Conservation (phyloP, 2,888 invertebrate genomes). For the Aricia artaxerxes region DNA sequence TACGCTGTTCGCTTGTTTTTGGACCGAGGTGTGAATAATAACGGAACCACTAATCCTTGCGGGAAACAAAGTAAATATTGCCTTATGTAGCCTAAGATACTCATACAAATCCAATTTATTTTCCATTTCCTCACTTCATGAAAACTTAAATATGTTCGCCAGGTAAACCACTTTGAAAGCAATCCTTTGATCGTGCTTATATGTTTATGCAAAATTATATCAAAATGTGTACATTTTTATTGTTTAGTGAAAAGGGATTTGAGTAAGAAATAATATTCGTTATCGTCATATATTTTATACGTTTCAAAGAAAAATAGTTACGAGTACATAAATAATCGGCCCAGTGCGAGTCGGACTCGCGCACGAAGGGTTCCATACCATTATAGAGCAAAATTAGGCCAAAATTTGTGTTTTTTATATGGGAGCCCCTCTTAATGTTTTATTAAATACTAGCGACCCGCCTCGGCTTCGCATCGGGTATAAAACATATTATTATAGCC, state of each 20-base stretch:
- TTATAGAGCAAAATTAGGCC: no score
- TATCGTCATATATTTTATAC: no score
- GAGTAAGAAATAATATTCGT: not conserved
- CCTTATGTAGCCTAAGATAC: constrained; percentile 69
- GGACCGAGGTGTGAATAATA: constrained; percentile 51
- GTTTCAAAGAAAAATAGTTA: no score
- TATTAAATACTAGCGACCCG: no score
- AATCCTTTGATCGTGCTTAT: constrained; percentile 77
- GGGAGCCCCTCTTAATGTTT: no score
- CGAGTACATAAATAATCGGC: no score
- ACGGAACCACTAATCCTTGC: constrained; percentile 53
- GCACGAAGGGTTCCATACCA: no score
- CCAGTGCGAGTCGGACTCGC: no score
- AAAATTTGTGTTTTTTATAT: no score
- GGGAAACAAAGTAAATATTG: constrained; percentile 70
- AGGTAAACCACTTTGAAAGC: constrained; percentile 78
- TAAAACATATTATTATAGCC: no score
- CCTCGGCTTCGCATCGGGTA: no score
- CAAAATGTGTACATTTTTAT: constrained; percentile 60
- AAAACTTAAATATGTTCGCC: constrained; percentile 78
- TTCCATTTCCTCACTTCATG: constrained; percentile 79
- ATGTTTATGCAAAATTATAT: constrained; percentile 73
- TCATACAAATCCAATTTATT: constrained; percentile 79
- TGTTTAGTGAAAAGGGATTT: constrained; percentile 37
- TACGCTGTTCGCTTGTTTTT: constrained; percentile 44